These are phyloP conservation scores for Geotrypetes seraphini DNA, from an alignment of 2,797 vertebrate genomes.

Conservation along the genomic window DNA sequence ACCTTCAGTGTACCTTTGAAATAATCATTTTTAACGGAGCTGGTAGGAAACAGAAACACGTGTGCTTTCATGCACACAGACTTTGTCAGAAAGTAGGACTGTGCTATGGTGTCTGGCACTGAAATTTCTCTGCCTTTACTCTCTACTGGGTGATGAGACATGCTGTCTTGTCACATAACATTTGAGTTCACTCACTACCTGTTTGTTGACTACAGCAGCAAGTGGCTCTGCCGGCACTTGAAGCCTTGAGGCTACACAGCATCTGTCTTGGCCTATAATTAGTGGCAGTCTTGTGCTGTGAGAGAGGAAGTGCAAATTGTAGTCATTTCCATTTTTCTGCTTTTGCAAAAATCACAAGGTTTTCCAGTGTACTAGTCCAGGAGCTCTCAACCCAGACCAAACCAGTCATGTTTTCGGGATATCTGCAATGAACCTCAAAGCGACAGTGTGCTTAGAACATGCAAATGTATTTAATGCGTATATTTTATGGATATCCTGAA, in stretches of 20 bases:
- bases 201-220: constrained; percentile 48
- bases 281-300: constrained; percentile 46
- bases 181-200: constrained; percentile 63
- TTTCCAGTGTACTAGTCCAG: too few species aligned
- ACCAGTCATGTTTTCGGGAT: too few species aligned
- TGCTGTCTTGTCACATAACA: constrained; percentile 76
- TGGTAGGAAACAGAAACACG: constrained; percentile 70
- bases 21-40: constrained; percentile 51
- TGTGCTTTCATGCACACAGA: constrained; percentile 50
- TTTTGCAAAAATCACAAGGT: too few species aligned
- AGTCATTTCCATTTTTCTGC: constrained; percentile 16
- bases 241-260: constrained; percentile 56
- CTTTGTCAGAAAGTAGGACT: constrained; percentile 49
- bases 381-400: too few species aligned
- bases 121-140: constrained; percentile 76
- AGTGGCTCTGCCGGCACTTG: constrained; percentile 46
- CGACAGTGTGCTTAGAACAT: too few species aligned
- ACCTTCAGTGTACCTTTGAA: constrained; percentile 52
- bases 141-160: constrained; percentile 78
- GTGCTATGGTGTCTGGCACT: constrained; percentile 84
- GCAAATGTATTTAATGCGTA: too few species aligned
- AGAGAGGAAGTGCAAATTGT: constrained; percentile 47
- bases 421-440: too few species aligned
- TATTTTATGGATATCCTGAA: too few species aligned
- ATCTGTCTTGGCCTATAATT: constrained; percentile 73